Evolutionary conservation across 1,140 invertebrate species (phyloP).

Genomic region (Zaprionus lachaisei): DNA sequence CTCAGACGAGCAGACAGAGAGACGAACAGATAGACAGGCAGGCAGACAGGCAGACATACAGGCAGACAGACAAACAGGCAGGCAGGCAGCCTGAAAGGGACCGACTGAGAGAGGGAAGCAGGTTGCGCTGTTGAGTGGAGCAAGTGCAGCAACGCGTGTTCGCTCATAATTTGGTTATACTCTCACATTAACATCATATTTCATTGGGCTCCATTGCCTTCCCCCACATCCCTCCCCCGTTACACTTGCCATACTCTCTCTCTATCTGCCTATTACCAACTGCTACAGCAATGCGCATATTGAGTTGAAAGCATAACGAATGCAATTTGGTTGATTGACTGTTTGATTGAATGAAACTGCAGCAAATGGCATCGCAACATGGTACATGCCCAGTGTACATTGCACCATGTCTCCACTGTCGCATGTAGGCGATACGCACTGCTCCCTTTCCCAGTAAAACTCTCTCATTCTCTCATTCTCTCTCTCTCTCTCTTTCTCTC

Average conservation of each 20-base stretch:
- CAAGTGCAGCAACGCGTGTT: conserved; percentile 55
- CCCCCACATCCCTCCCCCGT: too few relatives aligned
- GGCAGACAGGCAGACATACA: background rate
- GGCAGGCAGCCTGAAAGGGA: conserved; percentile 8
- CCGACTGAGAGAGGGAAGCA: background rate
- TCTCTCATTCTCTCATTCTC: too few relatives aligned
- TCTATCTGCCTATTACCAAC: too few relatives aligned
- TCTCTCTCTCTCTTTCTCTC: too few relatives aligned
- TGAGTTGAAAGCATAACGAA: conserved; percentile 73
- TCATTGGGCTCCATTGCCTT: background rate
- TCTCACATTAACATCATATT: conserved; percentile 4
- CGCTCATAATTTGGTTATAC: conserved; percentile 74
- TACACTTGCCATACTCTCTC: too few relatives aligned
- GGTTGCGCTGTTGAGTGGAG: background rate
- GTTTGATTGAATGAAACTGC: conserved; percentile 75
- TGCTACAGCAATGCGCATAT: conserved; percentile 48
- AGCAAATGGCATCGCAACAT: conserved; percentile 43
- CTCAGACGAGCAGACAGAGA: conserved; percentile 10
- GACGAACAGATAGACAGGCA: background rate
- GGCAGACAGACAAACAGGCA: background rate
- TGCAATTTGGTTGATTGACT: conserved; percentile 80
- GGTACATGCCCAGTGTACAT: background rate
- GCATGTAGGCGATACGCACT: background rate
- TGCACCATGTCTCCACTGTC: too few relatives aligned
- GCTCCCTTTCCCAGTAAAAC: too few relatives aligned